Conservation (phyloP, 64 coral and sea anemone species). For the Dendronephthya gigantea region DNA sequence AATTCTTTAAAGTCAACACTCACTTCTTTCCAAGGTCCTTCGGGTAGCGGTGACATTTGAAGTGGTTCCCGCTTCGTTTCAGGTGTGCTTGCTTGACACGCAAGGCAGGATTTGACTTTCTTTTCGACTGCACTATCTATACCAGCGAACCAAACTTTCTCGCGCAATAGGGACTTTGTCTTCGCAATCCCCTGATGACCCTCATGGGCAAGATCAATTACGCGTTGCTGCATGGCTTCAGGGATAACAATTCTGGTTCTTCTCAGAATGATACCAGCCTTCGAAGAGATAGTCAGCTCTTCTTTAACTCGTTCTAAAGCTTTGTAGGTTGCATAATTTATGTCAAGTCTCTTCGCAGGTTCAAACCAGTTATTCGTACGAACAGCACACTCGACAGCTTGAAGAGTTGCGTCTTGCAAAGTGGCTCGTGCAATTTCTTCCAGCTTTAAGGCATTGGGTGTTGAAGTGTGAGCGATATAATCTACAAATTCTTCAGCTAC, state of each 20-base stretch:
- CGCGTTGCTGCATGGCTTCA: not conserved
- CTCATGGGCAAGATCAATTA: not conserved
- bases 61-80: not conserved
- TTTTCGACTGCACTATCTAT: not conserved
- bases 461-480: conserved; percentile 19
- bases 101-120: not conserved
- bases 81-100: not conserved
- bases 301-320: not conserved
- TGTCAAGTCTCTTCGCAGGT: not conserved
- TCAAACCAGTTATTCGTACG: not conserved
- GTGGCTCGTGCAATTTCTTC: not conserved
- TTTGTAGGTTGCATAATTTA: not conserved
- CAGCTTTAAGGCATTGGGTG: not conserved
- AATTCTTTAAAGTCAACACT: not conserved
- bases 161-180: not conserved
- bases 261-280: not conserved
- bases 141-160: not conserved
- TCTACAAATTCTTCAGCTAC: conserved; percentile 19
- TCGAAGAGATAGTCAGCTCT: not conserved
- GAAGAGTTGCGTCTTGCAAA: not conserved
- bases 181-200: not conserved
- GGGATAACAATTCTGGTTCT: not conserved
- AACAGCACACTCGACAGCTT: not conserved
- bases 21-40: not conserved
- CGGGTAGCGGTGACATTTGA: not conserved